A percentile compares a stretch with the other conserved stretches of the same genome.
phyloP scores from a whole-genome alignment of 2,113 vertebrate genomes.

The Trichomycterus rosablanca region DNA sequence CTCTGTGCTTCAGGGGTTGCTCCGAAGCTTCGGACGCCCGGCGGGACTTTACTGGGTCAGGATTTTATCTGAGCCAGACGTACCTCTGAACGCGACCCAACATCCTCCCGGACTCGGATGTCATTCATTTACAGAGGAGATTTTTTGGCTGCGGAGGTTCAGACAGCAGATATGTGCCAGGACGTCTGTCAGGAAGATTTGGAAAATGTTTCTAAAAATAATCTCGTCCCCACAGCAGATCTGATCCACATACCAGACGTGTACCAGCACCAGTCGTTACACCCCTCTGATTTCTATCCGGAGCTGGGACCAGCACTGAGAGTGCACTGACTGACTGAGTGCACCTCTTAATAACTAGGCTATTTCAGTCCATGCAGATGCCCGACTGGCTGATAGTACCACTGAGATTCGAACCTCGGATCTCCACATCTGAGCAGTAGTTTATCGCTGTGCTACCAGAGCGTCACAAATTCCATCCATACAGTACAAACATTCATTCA shows the following conservation, averaged over 20 bases:
- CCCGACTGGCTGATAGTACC: too few species aligned
- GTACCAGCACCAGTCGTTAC: not conserved
- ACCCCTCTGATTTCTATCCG: too few species aligned
- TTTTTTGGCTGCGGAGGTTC: conserved; percentile 9
- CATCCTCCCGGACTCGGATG: not conserved
- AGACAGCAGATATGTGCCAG: conserved; percentile 5
- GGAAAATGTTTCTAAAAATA: conserved; percentile 31
- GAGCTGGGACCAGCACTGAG: too few species aligned
- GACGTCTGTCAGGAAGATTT: conserved; percentile 18
- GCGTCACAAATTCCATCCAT: too few species aligned
- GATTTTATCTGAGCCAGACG: conserved; percentile 24
- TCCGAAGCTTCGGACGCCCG: conserved; percentile 45
- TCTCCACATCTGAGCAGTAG: too few species aligned
- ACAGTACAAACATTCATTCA: too few species aligned
- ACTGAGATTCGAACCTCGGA: too few species aligned
- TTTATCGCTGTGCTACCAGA: too few species aligned
- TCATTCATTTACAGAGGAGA: conserved; percentile 4
- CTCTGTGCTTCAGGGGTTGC: conserved; percentile 64
- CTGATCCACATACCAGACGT: too few species aligned
- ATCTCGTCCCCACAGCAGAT: not conserved
- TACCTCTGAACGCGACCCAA: conserved; percentile 17
- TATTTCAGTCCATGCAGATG: too few species aligned
- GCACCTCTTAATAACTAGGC: too few species aligned
- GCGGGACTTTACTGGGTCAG: conserved; percentile 56
- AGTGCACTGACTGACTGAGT: too few species aligned